Conservation (phyloP, 2,888 invertebrate genomes). For the Mactromeris polynyma region DNA sequence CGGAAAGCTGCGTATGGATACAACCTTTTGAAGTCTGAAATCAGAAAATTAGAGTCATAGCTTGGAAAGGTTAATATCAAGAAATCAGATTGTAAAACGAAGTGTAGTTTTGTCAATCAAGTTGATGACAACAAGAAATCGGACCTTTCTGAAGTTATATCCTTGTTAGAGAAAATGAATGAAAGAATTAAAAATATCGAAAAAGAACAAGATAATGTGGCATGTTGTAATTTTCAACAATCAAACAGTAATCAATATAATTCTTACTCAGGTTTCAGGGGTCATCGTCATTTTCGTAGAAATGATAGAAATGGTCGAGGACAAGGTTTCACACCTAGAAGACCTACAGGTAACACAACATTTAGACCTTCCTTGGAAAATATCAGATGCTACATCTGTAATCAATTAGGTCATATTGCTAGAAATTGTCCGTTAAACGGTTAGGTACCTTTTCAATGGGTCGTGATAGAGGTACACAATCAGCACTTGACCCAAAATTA, state of each 20-base stretch:
- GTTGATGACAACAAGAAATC: background rate
- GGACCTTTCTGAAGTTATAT: background rate
- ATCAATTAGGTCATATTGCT: background rate
- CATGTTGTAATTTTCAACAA: background rate
- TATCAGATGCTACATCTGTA: background rate
- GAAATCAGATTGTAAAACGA: background rate
- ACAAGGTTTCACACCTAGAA: background rate
- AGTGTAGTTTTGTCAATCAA: too few species aligned
- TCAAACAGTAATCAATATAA: background rate
- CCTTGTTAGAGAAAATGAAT: slow-evolving; percentile 7
- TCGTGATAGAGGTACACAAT: too few species aligned
- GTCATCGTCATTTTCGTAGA: background rate
- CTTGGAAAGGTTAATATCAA: background rate
- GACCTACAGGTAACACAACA: background rate
- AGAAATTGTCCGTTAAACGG: background rate
- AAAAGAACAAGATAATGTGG: background rate
- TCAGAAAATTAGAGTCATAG: background rate
- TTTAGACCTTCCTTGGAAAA: background rate
- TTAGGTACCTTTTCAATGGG: background rate
- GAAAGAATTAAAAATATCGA: background rate
- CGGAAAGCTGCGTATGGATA: too few species aligned
- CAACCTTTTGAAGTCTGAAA: background rate
- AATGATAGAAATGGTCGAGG: too few species aligned
- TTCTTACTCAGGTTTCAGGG: background rate
- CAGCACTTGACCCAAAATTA: background rate